phyloP scores from a whole-genome alignment of 2,113 vertebrate species.

The Otis tarda region DNA sequence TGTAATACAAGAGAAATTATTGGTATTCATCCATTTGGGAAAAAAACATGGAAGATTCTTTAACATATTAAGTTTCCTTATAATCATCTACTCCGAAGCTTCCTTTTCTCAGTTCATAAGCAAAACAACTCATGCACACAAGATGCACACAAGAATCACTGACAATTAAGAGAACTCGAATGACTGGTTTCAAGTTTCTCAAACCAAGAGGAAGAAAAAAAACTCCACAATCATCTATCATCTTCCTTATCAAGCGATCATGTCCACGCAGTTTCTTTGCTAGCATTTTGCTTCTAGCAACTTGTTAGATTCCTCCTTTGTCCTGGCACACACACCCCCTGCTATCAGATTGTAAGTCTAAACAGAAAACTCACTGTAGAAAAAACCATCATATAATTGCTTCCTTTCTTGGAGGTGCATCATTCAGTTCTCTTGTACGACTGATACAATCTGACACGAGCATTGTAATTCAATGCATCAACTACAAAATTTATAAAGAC shows the following conservation, averaged over 20 bases:
- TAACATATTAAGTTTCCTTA: neutral
- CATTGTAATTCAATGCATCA: slow-evolving; percentile 58
- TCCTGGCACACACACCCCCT: neutral
- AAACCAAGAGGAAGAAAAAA: neutral
- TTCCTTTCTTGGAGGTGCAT: slow-evolving; percentile 45
- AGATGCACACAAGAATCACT: neutral
- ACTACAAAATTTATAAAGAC: slow-evolving; percentile 58
- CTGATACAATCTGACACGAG: slow-evolving; percentile 49
- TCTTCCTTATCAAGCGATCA: neutral
- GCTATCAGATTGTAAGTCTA: neutral
- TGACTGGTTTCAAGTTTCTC: neutral
- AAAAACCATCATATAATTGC: slow-evolving; percentile 49
- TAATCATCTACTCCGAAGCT: neutral
- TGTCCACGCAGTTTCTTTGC: neutral
- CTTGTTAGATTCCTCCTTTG: neutral
- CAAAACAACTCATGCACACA: neutral
- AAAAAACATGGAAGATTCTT: neutral
- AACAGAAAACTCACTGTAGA: neutral
- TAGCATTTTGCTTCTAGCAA: slow-evolving; percentile 18
- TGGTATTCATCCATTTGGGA: neutral
- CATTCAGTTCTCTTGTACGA: slow-evolving; percentile 19
- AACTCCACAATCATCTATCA: neutral
- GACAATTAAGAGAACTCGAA: neutral
- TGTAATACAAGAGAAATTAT: neutral
- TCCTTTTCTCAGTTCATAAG: neutral